Base-by-base conservation (phyloP, 64 coral and sea anemone species). In the Exaiptasia diaphana region DNA sequence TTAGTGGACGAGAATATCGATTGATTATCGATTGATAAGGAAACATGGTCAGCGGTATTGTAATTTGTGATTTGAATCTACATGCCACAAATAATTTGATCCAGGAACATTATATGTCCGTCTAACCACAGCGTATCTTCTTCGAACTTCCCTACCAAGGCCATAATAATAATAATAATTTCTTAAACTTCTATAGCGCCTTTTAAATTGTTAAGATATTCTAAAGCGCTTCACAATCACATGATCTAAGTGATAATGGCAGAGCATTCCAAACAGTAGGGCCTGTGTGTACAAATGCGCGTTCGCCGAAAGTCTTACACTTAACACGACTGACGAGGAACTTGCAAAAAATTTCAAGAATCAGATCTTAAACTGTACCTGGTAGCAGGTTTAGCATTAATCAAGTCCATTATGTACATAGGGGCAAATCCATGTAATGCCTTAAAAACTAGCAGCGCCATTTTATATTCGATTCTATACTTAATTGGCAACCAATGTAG, bases 381-480 rank as follows among this genome's bases (percentile, higher is more conserved):
- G n/a, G n/a, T n/a, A n/a, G n/a, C n/a, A n/a, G n/a, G n/a, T n/a
- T 71, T 71, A 24, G 41, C 37, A 71, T 42, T 43, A 71, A 71
- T 38, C 26, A 71, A 3, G 5, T 71, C 68, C 37, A 22, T 42
- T 31, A 71, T 42, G 44, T 71, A 71, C 41, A n/a, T 17, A 41
- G 3, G 68, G 36, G 68, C 39, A 38, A 71, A 43, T 38, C 68
- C 9, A 23, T 41, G 17, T 39, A 71, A 71, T 17, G 68, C 41
- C 41, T 71, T 71, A 71, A 71, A 71, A 8, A 71, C 68, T 71
- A 71, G 41, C 26, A 71, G 68, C 38, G 37, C 68, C 39, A 71
- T 71, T 39, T 71, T 69, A 69, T 37, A 71, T 71, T 71, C 68
- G 39, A 71, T 39, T 71, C 68, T 71, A 71, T 42, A 71, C 41